phyloP scores from a whole-genome alignment of 2,797 vertebrate genomes.

The Acanthurus lineatus region DNA sequence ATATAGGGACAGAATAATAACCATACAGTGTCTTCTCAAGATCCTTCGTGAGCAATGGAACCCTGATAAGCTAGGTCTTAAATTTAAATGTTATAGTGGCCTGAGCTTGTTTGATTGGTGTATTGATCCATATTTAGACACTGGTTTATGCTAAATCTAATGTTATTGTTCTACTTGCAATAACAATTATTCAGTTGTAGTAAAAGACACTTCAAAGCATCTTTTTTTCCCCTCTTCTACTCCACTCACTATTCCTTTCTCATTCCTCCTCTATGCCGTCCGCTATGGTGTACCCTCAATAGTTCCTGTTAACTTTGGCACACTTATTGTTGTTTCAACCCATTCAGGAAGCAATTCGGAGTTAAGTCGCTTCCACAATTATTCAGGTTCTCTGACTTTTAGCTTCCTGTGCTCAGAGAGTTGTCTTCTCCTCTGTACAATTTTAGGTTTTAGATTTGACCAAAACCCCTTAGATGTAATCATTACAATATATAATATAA shows the following conservation, averaged over 20 bases:
- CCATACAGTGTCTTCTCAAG: background rate
- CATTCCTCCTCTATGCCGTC: background rate
- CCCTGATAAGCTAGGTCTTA: background rate
- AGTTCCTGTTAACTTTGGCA: constrained; percentile 71
- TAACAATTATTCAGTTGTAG: too few relatives aligned
- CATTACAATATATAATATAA: too few relatives aligned
- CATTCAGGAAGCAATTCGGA: constrained; percentile 74
- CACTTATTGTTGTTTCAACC: constrained; percentile 63
- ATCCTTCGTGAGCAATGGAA: background rate
- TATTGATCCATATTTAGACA: background rate
- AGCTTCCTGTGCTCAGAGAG: constrained; percentile 49
- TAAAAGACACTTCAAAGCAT: background rate
- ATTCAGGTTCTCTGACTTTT: constrained; percentile 57
- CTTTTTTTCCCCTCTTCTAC: background rate
- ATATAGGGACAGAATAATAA: background rate
- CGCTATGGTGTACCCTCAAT: constrained; percentile 17
- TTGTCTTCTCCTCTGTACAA: constrained; percentile 25
- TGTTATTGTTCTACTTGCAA: background rate
- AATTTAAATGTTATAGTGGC: background rate
- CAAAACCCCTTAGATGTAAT: background rate
- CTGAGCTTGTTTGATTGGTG: background rate
- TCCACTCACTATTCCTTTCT: background rate
- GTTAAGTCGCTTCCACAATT: constrained; percentile 67
- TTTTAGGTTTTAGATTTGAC: background rate
- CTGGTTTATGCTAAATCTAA: background rate